Evolutionary conservation across 2,797 vertebrate species (phyloP).

Genomic region (Sebastes goodei): DNA sequence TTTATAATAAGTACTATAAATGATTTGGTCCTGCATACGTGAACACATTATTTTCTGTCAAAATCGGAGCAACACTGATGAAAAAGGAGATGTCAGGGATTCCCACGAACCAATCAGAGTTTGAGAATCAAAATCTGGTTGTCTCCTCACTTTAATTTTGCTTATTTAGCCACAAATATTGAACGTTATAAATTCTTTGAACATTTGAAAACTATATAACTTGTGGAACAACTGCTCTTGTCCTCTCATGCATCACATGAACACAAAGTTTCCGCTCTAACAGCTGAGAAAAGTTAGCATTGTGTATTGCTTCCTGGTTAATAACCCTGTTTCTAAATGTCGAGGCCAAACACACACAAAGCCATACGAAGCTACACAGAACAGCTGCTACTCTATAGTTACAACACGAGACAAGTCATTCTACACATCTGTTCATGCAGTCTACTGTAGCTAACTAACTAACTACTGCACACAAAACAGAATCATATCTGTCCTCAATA

Average conservation of each 20-base stretch:
- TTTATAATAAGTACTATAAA: background rate
- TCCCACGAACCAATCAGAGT: background rate
- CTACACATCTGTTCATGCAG: slow-evolving; percentile 71
- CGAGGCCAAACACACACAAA: slow-evolving; percentile 51
- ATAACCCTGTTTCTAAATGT: slow-evolving; percentile 46
- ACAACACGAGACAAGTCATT: slow-evolving; percentile 48
- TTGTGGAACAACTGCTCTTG: background rate
- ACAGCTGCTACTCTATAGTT: slow-evolving; percentile 58
- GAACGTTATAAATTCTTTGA: background rate
- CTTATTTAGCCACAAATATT: background rate
- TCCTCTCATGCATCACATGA: slow-evolving; percentile 22
- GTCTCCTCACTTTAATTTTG: background rate
- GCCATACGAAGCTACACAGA: slow-evolving; percentile 63
- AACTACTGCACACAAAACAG: slow-evolving; percentile 53
- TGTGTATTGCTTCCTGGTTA: slow-evolving; percentile 33
- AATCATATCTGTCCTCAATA: slow-evolving; percentile 29
- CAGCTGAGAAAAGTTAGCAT: slow-evolving; percentile 3
- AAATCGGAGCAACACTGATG: background rate
- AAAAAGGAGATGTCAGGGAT: background rate
- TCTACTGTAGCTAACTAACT: slow-evolving; percentile 53
- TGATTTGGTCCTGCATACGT: background rate
- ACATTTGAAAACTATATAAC: background rate
- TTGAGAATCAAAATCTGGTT: background rate
- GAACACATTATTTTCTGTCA: background rate
- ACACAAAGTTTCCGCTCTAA: background rate